phyloP scores from a whole-genome alignment of 1,140 invertebrate genomes.

The Amyelois transitella region DNA sequence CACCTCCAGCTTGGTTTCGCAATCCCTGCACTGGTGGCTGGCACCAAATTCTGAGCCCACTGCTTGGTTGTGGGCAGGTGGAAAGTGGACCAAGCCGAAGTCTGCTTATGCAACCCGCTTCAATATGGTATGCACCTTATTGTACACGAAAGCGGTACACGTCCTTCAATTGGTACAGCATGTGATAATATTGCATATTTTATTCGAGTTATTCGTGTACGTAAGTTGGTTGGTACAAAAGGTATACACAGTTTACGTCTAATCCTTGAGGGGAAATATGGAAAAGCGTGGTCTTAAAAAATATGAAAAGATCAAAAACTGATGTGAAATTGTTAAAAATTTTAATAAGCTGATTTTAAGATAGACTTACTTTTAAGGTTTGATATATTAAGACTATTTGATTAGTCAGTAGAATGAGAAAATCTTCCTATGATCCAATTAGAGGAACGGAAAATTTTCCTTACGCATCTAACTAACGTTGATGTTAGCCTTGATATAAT shows the following conservation, averaged over 20 bases:
- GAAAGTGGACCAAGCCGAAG: conserved; percentile 46
- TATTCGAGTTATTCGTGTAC: not conserved
- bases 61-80: conserved; percentile 49
- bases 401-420: too few relatives aligned
- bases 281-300: not conserved
- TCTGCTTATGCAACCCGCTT: conserved; percentile 41
- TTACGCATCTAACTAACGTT: too few relatives aligned
- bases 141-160: conserved; percentile 35
- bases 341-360: too few relatives aligned
- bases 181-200: not conserved
- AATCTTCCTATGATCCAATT: too few relatives aligned
- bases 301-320: too few relatives aligned
- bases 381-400: too few relatives aligned
- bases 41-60: conserved; percentile 47
- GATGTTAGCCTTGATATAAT: too few relatives aligned
- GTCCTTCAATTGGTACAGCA: conserved; percentile 14
- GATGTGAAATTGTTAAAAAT: too few relatives aligned
- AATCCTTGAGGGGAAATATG: not conserved
- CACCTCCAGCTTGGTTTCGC: conserved; percentile 29
- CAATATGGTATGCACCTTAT: conserved; percentile 51
- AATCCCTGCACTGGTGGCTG: conserved; percentile 29
- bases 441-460: too few relatives aligned
- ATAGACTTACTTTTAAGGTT: too few relatives aligned
- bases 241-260: not conserved
- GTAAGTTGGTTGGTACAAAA: not conserved